These are phyloP conservation scores for Protonibea diacanthus DNA, from an alignment of 2,797 vertebrate species.

Conservation along the genomic window DNA sequence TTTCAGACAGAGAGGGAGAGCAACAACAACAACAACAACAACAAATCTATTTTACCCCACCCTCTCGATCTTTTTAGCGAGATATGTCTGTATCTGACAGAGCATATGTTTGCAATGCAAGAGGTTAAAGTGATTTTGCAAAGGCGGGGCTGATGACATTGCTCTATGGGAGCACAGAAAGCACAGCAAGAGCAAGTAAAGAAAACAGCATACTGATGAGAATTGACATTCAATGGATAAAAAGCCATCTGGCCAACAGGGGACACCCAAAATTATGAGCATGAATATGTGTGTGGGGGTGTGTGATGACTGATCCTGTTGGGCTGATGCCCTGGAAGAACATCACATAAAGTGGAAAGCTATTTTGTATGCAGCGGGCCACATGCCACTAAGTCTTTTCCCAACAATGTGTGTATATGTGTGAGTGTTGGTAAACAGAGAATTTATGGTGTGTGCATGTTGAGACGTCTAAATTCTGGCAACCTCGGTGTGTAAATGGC, in stretches of 20 bases:
- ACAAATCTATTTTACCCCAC: background rate
- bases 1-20: conserved; percentile 21
- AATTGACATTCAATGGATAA: conserved; percentile 33
- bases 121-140: conserved; percentile 51
- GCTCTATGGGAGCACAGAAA: conserved; percentile 28
- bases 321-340: conserved; percentile 34
- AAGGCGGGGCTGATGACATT: conserved; percentile 25
- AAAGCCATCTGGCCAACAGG: conserved; percentile 44
- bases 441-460: background rate
- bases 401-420: conserved; percentile 17
- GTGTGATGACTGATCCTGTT: conserved; percentile 25
- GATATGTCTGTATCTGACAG: conserved; percentile 48
- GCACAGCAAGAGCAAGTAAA: conserved; percentile 21
- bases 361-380: conserved; percentile 21
- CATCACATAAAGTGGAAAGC: conserved; percentile 38
- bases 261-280: conserved; percentile 15
- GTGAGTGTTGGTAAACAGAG: background rate
- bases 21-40: background rate
- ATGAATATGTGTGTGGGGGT: conserved; percentile 5
- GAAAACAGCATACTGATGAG: conserved; percentile 42
- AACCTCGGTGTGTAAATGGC: conserved; percentile 17
- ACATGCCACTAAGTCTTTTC: conserved; percentile 17
- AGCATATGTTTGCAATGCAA: conserved; percentile 45
- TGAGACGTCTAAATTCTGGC: conserved; percentile 17
- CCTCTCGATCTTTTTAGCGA: conserved; percentile 50